Evolutionary conservation across 2,888 invertebrate species (phyloP).

Genomic region (Thymelicus lineola): DNA sequence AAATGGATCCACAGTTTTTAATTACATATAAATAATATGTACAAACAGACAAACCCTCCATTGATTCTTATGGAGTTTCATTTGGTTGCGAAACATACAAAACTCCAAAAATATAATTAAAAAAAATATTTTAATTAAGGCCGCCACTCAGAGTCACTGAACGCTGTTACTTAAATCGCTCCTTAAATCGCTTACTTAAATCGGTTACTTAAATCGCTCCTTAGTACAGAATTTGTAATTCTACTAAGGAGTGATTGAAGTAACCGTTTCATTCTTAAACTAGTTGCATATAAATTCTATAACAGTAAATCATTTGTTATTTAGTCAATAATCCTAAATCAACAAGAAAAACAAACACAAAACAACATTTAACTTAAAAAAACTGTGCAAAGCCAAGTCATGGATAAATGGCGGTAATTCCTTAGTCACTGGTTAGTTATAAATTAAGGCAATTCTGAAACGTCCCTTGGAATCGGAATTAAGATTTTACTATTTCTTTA

Average conservation of each 20-base stretch:
- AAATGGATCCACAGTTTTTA: neutral
- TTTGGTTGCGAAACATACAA: too few species aligned
- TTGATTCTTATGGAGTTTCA: too few species aligned
- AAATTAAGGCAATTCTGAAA: conserved; percentile 35
- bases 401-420: conserved; percentile 22
- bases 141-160: too few species aligned
- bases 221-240: too few species aligned
- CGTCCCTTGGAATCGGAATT: conserved; percentile 33
- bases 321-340: neutral
- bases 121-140: too few species aligned
- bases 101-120: too few species aligned
- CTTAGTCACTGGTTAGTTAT: conserved; percentile 20
- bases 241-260: too few species aligned
- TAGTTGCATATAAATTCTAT: neutral
- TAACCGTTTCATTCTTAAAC: neutral
- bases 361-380: neutral
- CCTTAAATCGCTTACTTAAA: too few species aligned
- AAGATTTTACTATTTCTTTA: conserved; percentile 40
- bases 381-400: conserved; percentile 3
- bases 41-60: too few species aligned
- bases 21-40: too few species aligned
- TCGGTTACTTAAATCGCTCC: too few species aligned
- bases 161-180: too few species aligned
- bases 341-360: neutral
- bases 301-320: neutral